Base-by-base conservation (phyloP, 2,113 vertebrate genomes). In the Reinhardtius hippoglossoides region DNA sequence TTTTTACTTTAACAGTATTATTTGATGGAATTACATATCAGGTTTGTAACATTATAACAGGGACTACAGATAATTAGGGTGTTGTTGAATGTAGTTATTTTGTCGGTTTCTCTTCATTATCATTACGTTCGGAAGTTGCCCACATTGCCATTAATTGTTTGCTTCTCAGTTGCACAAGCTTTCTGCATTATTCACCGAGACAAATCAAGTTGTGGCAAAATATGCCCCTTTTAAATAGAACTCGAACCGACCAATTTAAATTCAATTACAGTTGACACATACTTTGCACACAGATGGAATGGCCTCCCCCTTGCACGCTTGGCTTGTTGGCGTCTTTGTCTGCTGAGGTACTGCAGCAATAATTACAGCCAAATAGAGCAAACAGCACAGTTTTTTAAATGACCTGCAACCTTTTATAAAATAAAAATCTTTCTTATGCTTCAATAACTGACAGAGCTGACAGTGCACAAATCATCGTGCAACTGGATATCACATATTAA, bases 251-350 rank as follows among this genome's bases (percentile, higher is more conserved):
- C 63, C 42, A 46, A 76, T 50, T 26, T 37, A 78, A 46, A 76
- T 50, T 26, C 44, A 78, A 42, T 71, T 65, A 62, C 66, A 66
- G 71, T 57, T 81, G 54, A 77, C 84, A 67, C 80, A 64, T 68
- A 50, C 35, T 79, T 70, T 58, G 37, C 71, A 37, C 77, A 78
- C 71, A 67, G 73, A 88, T 87, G 76, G 73, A 77, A 54, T 21
- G 35, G 66, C 61, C 68, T 77, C 71, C 76, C 20, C 16, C 35
- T 63, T 37, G 67, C 64, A 56, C 77, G 78, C 67, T 62, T 42
- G 50, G 64, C 24, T 70, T 57, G 60, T 63, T 86, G 75, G 63
- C 44, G 44, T 48, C 42, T 59, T 40, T 24, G 58, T 42, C 44
- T 55, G 66, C 73, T 37, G 56, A 70, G 40, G 71, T 85, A 65